Evolutionary conservation across 1,140 invertebrate species (phyloP).

Genomic region (Pachypeltis micranthus): DNA sequence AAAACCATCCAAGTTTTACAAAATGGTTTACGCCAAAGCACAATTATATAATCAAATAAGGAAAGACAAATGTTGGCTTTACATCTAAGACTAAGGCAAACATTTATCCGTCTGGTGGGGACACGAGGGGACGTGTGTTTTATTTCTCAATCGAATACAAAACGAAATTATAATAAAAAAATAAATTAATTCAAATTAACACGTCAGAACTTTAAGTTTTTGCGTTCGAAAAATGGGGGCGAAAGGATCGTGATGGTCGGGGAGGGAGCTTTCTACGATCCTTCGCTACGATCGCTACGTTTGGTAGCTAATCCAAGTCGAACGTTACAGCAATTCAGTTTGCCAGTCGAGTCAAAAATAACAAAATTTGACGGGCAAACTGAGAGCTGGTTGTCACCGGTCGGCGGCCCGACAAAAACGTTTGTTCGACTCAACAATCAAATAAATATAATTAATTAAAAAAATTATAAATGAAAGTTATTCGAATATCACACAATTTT

Average conservation of each 20-base stretch:
- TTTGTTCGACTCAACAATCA: too few species aligned
- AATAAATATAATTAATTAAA: too few species aligned
- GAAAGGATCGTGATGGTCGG: too few species aligned
- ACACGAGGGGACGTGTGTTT: neutral
- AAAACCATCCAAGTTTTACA: neutral
- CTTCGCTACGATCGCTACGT: too few species aligned
- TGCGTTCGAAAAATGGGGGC: too few species aligned
- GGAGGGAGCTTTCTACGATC: too few species aligned
- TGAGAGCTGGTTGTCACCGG: too few species aligned
- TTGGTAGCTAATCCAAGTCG: neutral
- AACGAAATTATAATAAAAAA: neutral
- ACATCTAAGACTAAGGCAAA: slow-evolving; percentile 7
- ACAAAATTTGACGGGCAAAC: too few species aligned
- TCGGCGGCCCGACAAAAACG: too few species aligned
- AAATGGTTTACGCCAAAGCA: slow-evolving; percentile 1
- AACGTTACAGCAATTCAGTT: neutral
- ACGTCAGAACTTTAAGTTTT: neutral
- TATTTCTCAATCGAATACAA: neutral
- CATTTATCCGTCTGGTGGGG: slow-evolving; percentile 1
- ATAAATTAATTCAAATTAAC: neutral
- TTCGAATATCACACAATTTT: too few species aligned
- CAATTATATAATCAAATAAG: neutral
- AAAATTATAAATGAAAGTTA: too few species aligned
- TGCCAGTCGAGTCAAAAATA: too few species aligned
- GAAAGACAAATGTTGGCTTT: slow-evolving; percentile 4